These are phyloP conservation scores for Rhodeus uyekii DNA, from an alignment of 2,797 vertebrate species.

Conservation along the genomic window DNA sequence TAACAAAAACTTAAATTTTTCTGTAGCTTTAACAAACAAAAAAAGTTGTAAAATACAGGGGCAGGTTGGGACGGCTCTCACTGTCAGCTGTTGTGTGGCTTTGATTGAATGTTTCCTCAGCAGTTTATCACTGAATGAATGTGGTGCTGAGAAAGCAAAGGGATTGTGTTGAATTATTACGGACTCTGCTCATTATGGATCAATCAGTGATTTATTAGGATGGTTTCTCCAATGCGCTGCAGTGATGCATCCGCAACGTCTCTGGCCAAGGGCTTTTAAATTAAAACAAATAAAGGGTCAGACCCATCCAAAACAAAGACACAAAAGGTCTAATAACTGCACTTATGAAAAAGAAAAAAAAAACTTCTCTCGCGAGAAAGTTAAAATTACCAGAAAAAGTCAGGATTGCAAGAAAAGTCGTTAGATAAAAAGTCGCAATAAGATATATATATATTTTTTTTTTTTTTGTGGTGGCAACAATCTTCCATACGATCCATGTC, in stretches of 20 bases:
- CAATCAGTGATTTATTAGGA: slow-evolving; percentile 6
- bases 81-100: neutral
- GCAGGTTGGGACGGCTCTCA: neutral
- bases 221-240: neutral
- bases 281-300: neutral
- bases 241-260: neutral
- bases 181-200: slow-evolving; percentile 3
- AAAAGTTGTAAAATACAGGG: neutral
- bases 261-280: neutral
- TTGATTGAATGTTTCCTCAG: neutral
- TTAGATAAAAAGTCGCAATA: too few species aligned
- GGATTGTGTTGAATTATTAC: slow-evolving; percentile 9
- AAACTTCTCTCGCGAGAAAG: too few species aligned
- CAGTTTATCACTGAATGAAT: neutral
- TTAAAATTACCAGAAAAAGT: too few species aligned
- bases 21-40: slow-evolving; percentile 32
- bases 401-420: too few species aligned
- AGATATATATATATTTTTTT: too few species aligned
- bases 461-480: too few species aligned
- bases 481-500: neutral
- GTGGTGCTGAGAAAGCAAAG: neutral
- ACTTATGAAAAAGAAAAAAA: too few species aligned
- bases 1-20: slow-evolving; percentile 35
- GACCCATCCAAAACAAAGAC: too few species aligned
- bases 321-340: too few species aligned